phyloP scores from a whole-genome alignment of 2,113 vertebrate genomes.

The Tursiops truncatus region DNA sequence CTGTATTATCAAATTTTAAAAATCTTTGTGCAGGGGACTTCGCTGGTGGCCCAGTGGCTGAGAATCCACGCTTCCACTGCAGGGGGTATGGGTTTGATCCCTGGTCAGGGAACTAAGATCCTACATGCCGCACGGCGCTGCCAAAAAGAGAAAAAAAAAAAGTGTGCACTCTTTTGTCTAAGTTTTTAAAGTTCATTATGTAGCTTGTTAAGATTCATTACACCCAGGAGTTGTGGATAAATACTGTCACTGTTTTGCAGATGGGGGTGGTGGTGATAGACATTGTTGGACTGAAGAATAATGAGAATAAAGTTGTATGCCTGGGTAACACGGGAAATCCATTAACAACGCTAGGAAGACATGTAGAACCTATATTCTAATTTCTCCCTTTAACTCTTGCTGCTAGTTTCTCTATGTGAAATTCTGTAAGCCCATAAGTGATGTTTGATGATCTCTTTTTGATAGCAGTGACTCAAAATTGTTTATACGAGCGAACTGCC shows the following conservation, averaged over 20 bases:
- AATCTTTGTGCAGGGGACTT: neutral
- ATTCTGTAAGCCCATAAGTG: neutral
- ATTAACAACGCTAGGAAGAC: neutral
- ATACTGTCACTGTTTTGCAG: neutral
- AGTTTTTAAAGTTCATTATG: constrained; percentile 32
- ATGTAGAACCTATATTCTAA: neutral
- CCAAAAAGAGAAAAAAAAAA: neutral
- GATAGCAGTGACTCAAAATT: constrained; percentile 27
- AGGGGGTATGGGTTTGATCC: neutral
- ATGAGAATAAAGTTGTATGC: neutral
- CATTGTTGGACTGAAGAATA: neutral
- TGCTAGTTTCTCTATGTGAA: neutral
- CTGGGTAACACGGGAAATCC: neutral
- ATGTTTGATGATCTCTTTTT: constrained; percentile 27
- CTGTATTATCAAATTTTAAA: neutral
- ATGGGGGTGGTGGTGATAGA: neutral
- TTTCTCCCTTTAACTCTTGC: neutral
- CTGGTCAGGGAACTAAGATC: neutral
- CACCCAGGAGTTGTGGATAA: neutral
- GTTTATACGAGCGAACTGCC: neutral
- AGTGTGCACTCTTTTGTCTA: constrained; percentile 26
- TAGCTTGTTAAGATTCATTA: constrained; percentile 48
- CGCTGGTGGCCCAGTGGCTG: neutral
- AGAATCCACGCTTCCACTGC: neutral
- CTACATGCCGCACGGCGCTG: neutral